These are phyloP conservation scores for Buceros bicornis DNA, from an alignment of 2,797 vertebrate species.

Conservation along the genomic window DNA sequence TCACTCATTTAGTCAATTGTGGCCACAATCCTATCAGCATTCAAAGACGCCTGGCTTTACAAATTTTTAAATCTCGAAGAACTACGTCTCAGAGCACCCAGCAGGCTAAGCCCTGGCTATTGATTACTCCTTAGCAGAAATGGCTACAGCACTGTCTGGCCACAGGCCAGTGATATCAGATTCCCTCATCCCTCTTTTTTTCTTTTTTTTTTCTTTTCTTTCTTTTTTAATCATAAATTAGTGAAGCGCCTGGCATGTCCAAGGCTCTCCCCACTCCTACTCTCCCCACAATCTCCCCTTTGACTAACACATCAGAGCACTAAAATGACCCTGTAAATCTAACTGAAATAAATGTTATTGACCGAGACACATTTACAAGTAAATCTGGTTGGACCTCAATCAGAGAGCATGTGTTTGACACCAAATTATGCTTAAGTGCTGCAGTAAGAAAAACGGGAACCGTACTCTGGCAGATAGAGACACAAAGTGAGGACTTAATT, in stretches of 20 bases:
- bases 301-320: slow-evolving; percentile 56
- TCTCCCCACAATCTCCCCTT: neutral
- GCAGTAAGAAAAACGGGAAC: slow-evolving; percentile 72
- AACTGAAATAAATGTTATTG: slow-evolving; percentile 81
- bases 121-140: slow-evolving; percentile 46
- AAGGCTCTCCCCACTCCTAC: neutral
- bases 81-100: neutral
- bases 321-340: slow-evolving; percentile 75
- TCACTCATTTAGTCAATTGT: neutral
- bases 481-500: slow-evolving; percentile 75
- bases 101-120: slow-evolving; percentile 11
- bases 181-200: neutral
- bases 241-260: slow-evolving; percentile 20
- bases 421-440: slow-evolving; percentile 64
- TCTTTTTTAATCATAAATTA: slow-evolving; percentile 38
- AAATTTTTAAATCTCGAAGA: neutral
- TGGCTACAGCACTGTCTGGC: neutral
- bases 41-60: neutral
- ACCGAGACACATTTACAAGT: slow-evolving; percentile 74
- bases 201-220: neutral
- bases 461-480: slow-evolving; percentile 48
- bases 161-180: slow-evolving; percentile 4
- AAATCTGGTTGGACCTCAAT: slow-evolving; percentile 69
- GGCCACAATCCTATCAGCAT: neutral
- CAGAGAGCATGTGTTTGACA: slow-evolving; percentile 71